These are phyloP conservation scores for Hydriomena furcata DNA, from an alignment of 2,888 invertebrate species.

Conservation along the genomic window DNA sequence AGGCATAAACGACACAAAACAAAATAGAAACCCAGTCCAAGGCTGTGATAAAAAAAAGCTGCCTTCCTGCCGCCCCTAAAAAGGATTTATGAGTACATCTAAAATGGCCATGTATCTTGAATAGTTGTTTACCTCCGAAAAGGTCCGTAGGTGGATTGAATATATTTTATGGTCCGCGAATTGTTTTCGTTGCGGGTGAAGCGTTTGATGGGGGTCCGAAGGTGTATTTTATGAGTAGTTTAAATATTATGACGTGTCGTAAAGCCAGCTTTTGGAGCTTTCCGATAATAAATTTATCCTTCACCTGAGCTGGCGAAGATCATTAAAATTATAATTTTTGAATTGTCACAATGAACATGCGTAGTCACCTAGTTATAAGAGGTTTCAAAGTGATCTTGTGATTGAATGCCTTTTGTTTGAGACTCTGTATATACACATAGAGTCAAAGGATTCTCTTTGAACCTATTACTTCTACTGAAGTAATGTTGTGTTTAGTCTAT, in stretches of 20 bases:
- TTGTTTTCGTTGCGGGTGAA: conserved; percentile 24
- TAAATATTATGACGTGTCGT: conserved; percentile 12
- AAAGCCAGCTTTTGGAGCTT: neutral
- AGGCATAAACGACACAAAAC: conserved; percentile 24
- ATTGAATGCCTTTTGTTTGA: too few relatives aligned
- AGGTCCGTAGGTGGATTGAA: conserved; percentile 36
- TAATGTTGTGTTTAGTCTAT: too few relatives aligned
- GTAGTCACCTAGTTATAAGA: too few relatives aligned
- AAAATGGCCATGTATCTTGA: conserved; percentile 38
- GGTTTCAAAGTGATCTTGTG: too few relatives aligned
- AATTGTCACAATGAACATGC: too few relatives aligned
- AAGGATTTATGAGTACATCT: conserved; percentile 43
- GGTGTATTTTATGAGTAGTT: conserved; percentile 27
- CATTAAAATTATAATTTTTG: too few relatives aligned
- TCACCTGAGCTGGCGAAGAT: too few relatives aligned
- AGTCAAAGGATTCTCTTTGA: too few relatives aligned
- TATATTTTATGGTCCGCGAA: conserved; percentile 34
- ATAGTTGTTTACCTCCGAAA: conserved; percentile 43
- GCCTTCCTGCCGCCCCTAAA: conserved; percentile 24
- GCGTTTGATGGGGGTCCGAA: conserved; percentile 26
- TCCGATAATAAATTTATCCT: too few relatives aligned
- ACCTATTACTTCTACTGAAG: too few relatives aligned
- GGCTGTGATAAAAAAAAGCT: conserved; percentile 33
- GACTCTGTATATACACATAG: too few relatives aligned
- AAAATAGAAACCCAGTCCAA: conserved; percentile 25